Percentiles rank a stretch among this genome's conserved stretches.
Evolutionary conservation across 2,113 vertebrate genomes (phyloP).

Genomic region (Alaudala cheleensis): DNA sequence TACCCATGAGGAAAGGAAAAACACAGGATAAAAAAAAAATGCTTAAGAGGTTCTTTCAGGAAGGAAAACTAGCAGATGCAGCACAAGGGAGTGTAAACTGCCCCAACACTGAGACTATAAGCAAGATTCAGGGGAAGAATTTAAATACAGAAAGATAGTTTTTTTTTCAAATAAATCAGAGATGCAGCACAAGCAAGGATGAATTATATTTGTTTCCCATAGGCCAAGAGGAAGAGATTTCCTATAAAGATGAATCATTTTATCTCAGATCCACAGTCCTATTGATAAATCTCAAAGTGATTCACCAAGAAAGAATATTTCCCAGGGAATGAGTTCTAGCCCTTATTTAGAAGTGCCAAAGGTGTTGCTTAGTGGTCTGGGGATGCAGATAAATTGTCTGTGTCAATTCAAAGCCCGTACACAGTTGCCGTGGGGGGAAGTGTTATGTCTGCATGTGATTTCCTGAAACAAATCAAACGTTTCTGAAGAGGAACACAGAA

Average conservation of each 20-base stretch:
- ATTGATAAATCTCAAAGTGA: constrained; percentile 12
- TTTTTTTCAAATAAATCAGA: background rate
- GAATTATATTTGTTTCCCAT: background rate
- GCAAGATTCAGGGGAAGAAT: background rate
- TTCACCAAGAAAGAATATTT: background rate
- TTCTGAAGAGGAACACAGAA: background rate
- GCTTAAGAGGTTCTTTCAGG: background rate
- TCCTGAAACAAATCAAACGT: constrained; percentile 16
- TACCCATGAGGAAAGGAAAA: background rate
- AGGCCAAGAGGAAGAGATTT: background rate
- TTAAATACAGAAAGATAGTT: background rate
- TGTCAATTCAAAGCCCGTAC: background rate
- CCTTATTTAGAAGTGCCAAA: background rate
- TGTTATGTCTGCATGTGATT: background rate
- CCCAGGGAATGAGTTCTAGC: background rate
- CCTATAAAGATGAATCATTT: background rate
- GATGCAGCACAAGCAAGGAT: background rate
- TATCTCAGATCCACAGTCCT: background rate
- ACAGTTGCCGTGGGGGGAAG: background rate
- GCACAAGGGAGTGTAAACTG: background rate
- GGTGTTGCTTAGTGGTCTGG: background rate
- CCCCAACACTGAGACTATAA: background rate
- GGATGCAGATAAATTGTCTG: background rate
- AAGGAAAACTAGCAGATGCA: background rate
- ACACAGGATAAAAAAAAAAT: background rate